Base-by-base conservation (phyloP, 1,140 invertebrate species). In the Megathymus violae region DNA sequence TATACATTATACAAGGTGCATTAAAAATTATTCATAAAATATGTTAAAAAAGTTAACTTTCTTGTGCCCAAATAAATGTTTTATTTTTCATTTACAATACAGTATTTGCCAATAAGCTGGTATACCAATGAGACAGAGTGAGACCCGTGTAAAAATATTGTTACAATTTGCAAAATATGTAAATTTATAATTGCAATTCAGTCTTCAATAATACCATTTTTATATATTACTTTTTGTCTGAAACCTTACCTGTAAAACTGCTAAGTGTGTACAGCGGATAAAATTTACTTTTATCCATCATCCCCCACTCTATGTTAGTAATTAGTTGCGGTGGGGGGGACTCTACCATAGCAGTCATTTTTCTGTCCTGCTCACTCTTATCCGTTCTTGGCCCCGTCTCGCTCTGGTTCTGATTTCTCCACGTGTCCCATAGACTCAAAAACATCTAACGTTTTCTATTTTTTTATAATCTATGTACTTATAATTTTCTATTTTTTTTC, bases 241-340 rank as follows among this genome's bases (percentile, higher is more conserved):
- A n/a, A n/a, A n/a, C n/a, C 50, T 76, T 66, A 92, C 91, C 88
- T 74, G 89, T 85, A 59, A 92, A 92, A 79, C 91, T 91, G 52
- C 94, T 94, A 7, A 98, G 88, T 92, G 99, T 96, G 46, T 97
- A 98, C 34, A 99, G 88, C 1, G 98, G 98, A 80, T 95, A 98
- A 93, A 96, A 98, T 93, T 95, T 98, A 85, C 93, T 94, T 78
- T 99, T 98, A 88, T 99, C 97, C 97, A 99, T 97, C 98, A 99
- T 99, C 62, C 98, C 94, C 97, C 98, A 99, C 92, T 99, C 98
- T 69, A 99, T 99, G n/a, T 95, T 97, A 31, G 94, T 94, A 65
- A 97, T 96, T 44, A 95, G 93, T 54, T 93, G 91, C 6, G 93
- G 92, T 3, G 93, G 92, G 22, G 93, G 92, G 36, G 91, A 88